Base-by-base conservation (phyloP, 2,797 vertebrate species). In the Selene dorsalis region DNA sequence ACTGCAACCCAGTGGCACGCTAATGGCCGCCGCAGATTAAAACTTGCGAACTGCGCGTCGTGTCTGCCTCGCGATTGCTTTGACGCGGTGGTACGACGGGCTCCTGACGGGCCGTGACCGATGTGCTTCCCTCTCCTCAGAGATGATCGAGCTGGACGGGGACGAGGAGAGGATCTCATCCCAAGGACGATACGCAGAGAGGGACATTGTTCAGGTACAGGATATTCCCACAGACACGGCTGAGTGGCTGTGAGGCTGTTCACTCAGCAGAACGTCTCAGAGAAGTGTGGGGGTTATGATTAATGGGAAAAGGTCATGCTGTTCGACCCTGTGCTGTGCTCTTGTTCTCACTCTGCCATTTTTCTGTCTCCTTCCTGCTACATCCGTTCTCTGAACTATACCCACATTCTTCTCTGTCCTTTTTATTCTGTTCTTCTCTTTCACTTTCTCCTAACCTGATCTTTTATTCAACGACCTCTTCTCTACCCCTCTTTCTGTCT, bases 201-300 rank as follows among this genome's bases (percentile, higher is more conserved):
- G 98, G 87, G 98, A 99, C 91, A 99, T 99, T 79, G 98, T 99
- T 61, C 98, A 99, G 98, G 98, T 99, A 88, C 26, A n/a, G n/a
- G n/a, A n/a, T n/a, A n/a, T n/a, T n/a, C n/a, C n/a, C n/a, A n/a
- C n/a, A 13, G 43, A 72, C 64, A 6, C 0, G 16, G 52, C 50
- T 24, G 73, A 70, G 52, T 32, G 57, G 57, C 65, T 64, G 67
- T 35, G 64, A 30, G 72, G 52, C 28, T 43, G 30, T 50, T 20
- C 8, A 12, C 61, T 84, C 73, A 32, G 71, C 79, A 61, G 16
- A 66, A 58, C 4, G 48, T 73, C 48, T 52, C 38, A 26, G 68
- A 64, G 59, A 70, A 83, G 73, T 73, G 57, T 63, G 18, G 66
- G 67, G 64, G 77, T 72, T 60, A 50, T 73, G 76, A 84, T 80